phyloP scores from a whole-genome alignment of 2,113 vertebrate genomes.

The Lota lota region DNA sequence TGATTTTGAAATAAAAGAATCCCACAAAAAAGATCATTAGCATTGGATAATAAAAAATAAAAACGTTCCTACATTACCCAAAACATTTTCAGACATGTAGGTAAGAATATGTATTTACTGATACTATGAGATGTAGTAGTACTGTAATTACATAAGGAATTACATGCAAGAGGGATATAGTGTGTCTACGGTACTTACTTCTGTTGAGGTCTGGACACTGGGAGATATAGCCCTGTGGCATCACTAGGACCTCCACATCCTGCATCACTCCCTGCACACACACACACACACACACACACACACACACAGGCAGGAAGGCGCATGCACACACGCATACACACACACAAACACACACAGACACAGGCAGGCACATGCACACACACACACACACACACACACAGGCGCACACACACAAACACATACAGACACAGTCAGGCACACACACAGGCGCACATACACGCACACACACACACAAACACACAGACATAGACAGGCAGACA shows the following conservation, averaged over 20 bases:
- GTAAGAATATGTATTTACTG: neutral
- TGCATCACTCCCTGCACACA: slow-evolving; percentile 90
- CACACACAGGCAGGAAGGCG: neutral
- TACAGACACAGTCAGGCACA: neutral
- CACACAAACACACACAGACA: neutral
- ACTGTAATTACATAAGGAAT: too few species aligned
- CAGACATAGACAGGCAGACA: neutral
- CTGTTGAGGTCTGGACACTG: slow-evolving; percentile 99
- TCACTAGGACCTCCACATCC: slow-evolving; percentile 93
- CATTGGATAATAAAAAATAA: neutral
- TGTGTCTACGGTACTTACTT: slow-evolving; percentile 79
- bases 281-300: slow-evolving; percentile 10
- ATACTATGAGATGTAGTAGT: too few species aligned
- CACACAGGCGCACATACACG: neutral
- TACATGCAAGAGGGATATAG: too few species aligned
- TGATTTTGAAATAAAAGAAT: too few species aligned
- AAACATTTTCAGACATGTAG: neutral
- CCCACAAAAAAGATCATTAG: too few species aligned
- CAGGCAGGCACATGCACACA: too few species aligned
- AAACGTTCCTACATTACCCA: neutral
- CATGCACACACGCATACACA: neutral
- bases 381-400: neutral
- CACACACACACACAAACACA: neutral
- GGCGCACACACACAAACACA: neutral
- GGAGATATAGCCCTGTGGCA: slow-evolving; percentile 97